These are phyloP conservation scores for Zoanthus sociatus DNA, from an alignment of 92 coral and sea anemone genomes.

Conservation along the genomic window DNA sequence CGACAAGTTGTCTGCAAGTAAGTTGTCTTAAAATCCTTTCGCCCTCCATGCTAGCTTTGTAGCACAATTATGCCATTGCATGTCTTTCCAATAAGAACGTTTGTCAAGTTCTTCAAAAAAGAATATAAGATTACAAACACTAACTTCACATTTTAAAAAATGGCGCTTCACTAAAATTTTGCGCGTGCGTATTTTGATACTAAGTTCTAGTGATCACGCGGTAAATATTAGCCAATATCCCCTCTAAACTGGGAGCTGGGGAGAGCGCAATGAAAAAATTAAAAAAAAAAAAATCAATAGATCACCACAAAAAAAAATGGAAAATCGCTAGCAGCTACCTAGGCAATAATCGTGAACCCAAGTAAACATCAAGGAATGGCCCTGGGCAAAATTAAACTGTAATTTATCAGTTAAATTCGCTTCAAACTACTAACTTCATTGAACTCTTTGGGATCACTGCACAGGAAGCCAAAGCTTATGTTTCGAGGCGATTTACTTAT, in stretches of 20 bases:
- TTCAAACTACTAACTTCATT: too few relatives aligned
- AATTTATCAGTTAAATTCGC: too few relatives aligned
- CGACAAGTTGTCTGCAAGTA: slow-evolving; percentile 59
- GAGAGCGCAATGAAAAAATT: background rate
- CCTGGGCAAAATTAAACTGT: too few relatives aligned
- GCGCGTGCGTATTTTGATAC: background rate
- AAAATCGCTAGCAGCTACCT: too few relatives aligned
- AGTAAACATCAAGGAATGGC: too few relatives aligned
- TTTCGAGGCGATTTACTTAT: too few relatives aligned
- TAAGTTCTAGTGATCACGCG: slow-evolving; percentile 1
- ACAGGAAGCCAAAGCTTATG: too few relatives aligned
- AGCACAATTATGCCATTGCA: background rate
- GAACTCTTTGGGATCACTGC: too few relatives aligned
- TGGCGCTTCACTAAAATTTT: slow-evolving; percentile 12
- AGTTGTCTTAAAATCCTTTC: slow-evolving; percentile 84
- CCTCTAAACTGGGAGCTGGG: background rate
- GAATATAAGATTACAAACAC: background rate
- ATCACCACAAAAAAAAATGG: background rate
- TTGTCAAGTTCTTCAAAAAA: background rate
- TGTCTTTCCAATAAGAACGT: background rate
- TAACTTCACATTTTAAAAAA: background rate
- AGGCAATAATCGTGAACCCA: too few relatives aligned
- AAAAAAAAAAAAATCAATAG: background rate
- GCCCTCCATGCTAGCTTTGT: slow-evolving; percentile 71
- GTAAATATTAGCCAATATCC: too few relatives aligned